Evolutionary conservation across 2,113 vertebrate genomes (phyloP), one percentile per base, ranked within the genome.

Genomic region (Misgurnus anguillicaudatus): DNA sequence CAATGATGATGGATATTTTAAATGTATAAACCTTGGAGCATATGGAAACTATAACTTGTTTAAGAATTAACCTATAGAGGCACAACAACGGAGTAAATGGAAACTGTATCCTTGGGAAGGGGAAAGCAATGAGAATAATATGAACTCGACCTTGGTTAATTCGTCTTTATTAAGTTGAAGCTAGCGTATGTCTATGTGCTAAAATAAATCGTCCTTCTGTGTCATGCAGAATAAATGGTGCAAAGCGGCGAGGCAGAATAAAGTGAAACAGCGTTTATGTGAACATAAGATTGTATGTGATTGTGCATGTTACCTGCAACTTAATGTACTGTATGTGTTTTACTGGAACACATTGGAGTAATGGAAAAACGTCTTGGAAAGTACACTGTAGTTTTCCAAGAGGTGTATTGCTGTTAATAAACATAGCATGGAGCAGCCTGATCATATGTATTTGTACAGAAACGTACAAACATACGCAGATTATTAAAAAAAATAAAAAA

Each of bases 1-100:
- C 42, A 10, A 69, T 64, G 53, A 72, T 77, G 73, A 80, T 71
- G 58, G 71, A 80, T 77, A 72, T 53, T 76, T 77, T 61, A 11
- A 66, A n/a, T 71, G 66, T 41, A 47, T 38, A 71, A 60, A 55
- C 60, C 55, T 63, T 48, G 48, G 42, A 41, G 8, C 19, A 16
- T 42, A 39, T 55, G 48, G 24, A n/a, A 58, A 47, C 39, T 66
- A 24, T 61, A 51, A 9, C 66, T 45, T 31, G 39, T 80, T 42
- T 73, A 42, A 53, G 31, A 55, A 71, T 70, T 9, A 61, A 63
- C 10, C 17, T 63, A 19, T 16, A 58, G 41, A 48, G 31, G 31
- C 41, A 55, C 60, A 47, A 31, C n/a, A 6, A 16, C 7, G 17
- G 19, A 19, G 36, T 39, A 65, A 61, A 78, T 60, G 62, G 21